phyloP scores from a whole-genome alignment of 23 tunicate species.

The Halocynthia roretzi region DNA sequence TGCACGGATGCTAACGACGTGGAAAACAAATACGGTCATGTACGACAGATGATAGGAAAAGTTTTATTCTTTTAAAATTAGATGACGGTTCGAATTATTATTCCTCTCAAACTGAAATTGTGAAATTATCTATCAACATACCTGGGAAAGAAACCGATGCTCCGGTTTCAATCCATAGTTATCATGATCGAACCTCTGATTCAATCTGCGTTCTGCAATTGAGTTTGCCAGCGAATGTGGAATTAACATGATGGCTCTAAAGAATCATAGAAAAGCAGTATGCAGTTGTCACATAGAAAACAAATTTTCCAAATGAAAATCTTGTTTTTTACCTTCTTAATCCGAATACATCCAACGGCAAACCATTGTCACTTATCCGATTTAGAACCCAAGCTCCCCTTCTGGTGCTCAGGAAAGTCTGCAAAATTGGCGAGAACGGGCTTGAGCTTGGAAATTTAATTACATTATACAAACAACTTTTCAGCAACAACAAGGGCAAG shows the following conservation, averaged over 20 bases:
- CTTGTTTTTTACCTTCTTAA: constrained; percentile 21
- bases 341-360: constrained; percentile 21
- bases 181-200: constrained; percentile 31
- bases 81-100: background rate
- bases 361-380: constrained; percentile 25
- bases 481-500: background rate
- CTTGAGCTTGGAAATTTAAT: background rate
- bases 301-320: background rate
- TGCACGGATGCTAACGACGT: constrained; percentile 40
- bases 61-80: background rate
- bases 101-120: background rate
- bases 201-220: constrained; percentile 18
- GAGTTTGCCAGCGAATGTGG: constrained; percentile 4
- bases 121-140: background rate
- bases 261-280: no score
- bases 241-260: background rate
- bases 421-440: background rate
- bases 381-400: constrained; percentile 45
- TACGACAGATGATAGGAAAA: background rate
- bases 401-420: constrained; percentile 51
- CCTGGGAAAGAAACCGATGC: constrained; percentile 30
- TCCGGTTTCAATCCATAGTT: constrained; percentile 42
- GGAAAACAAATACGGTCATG: background rate
- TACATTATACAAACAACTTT: background rate
- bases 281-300: background rate